Base-by-base conservation (phyloP, 2,797 vertebrate species). In the Mormyrops boulengeri region DNA sequence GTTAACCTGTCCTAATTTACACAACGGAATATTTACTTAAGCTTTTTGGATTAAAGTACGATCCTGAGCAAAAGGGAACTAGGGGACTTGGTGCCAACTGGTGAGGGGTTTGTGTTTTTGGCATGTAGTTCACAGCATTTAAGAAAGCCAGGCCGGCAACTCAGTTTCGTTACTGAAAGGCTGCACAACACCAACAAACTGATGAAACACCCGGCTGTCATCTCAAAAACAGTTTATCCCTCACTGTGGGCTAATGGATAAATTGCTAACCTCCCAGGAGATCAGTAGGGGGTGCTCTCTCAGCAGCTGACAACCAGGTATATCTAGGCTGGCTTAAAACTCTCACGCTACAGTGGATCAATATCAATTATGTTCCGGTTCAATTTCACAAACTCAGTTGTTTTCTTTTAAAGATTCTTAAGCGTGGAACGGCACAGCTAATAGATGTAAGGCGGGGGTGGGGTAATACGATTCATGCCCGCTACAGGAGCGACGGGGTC, bases 341-440 rank as follows among this genome's bases (percentile, higher is more conserved):
- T 82, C 77, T 44, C 77, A 82, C 19, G 19, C 38, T 82, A n/a
- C 41, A n/a, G 77, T 82, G 77, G 41, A 82, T 82, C 77, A 19
- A 82, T 82, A 82, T 44, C 41, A 82, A 47, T 82, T 82, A 82
- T 82, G 77, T 82, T 26, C 82, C 52, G 4, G 44, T 85, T 85
- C 82, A 49, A 85, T 52, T 50, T 85, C 12, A 50, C n/a, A 52
- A 49, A 52, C 44, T 85, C 44, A 0, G n/a, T 26, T 60, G 50
- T 41, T 44, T 80, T 80, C 22, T 87, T 87, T 87, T 87, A 19
- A 53, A 87, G 50, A 57, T 30, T 55, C 44, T 52, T 55, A 87
- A 57, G 50, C 26, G 85, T 87, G 52, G 52, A 87, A 57, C 52
- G 1, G 77, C 41, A 26, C 82, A 52, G 49, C 82, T 85, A 52